Evolutionary conservation across 2,113 vertebrate species (phyloP).

Genomic region (Agelaius tricolor): DNA sequence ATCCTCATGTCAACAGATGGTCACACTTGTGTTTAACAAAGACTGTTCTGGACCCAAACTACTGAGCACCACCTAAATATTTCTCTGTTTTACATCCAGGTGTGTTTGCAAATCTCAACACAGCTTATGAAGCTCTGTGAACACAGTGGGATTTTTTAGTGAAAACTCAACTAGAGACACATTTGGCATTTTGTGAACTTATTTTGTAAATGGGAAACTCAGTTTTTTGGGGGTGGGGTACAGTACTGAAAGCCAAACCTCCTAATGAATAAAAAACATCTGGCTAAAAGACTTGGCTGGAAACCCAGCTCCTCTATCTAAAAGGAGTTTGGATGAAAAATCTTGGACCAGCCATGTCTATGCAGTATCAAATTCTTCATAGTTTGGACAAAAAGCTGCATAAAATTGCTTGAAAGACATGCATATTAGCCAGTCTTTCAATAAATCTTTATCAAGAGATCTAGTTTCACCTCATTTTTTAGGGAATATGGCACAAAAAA

Average conservation of each 20-base stretch:
- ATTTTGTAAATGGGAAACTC: neutral
- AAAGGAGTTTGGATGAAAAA: neutral
- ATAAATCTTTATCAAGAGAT: neutral
- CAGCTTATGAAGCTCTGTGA: neutral
- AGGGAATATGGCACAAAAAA: neutral
- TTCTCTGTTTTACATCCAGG: neutral
- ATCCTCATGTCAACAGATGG: neutral
- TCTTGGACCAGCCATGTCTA: neutral
- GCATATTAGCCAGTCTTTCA: neutral
- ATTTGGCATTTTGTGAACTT: neutral
- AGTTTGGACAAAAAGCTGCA: neutral
- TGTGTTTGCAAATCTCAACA: neutral
- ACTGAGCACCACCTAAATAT: neutral
- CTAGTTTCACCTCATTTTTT: neutral
- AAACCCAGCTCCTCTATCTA: neutral
- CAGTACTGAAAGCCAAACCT: neutral
- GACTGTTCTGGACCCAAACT: neutral
- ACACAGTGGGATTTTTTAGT: neutral
- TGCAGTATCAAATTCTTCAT: neutral
- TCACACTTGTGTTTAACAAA: neutral
- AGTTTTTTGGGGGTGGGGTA: rapidly evolving
- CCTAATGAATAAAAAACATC: neutral
- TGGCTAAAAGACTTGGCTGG: neutral
- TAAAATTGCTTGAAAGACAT: neutral
- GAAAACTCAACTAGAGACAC: neutral